phyloP scores from a whole-genome alignment of 2,113 vertebrate genomes.

The Petrocephalus microphthalmus region DNA sequence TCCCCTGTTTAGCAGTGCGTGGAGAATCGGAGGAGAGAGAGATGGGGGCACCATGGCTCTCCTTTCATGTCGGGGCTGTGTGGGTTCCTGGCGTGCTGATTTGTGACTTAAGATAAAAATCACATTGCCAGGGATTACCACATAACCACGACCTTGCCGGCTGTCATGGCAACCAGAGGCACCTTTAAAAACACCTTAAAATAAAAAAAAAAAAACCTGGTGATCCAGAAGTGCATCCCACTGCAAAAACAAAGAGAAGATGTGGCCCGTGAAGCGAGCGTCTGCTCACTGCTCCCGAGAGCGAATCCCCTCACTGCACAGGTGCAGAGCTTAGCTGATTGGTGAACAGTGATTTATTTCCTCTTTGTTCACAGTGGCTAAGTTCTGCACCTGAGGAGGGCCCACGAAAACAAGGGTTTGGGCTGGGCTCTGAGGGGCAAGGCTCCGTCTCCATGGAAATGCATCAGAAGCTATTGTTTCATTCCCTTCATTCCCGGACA shows the following conservation, averaged over 20 bases:
- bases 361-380: constrained; percentile 99
- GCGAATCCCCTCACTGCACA: constrained; percentile 73
- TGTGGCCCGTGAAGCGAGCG: not conserved
- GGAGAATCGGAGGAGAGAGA: constrained; percentile 48
- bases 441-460: constrained; percentile 22
- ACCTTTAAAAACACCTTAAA: constrained; percentile 32
- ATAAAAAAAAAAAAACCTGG: constrained; percentile 41
- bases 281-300: not conserved
- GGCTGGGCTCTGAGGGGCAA: not conserved
- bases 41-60: constrained; percentile 32
- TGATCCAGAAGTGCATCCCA: constrained; percentile 34
- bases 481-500: not conserved
- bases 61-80: constrained; percentile 80
- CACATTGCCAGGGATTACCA: constrained; percentile 99
- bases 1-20: constrained; percentile 57
- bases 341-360: constrained; percentile 99
- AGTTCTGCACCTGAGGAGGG: constrained; percentile 99
- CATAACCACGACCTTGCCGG: constrained; percentile 76
- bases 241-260: constrained; percentile 24
- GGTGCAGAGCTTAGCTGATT: constrained; percentile 99
- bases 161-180: constrained; percentile 63
- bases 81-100: constrained; percentile 99
- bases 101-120: constrained; percentile 99
- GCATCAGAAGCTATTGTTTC: constrained; percentile 7
- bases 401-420: constrained; percentile 59